These are phyloP conservation scores for Panagrolaimus sp. DNA, from an alignment of 1,140 invertebrate genomes.

Conservation along the genomic window DNA sequence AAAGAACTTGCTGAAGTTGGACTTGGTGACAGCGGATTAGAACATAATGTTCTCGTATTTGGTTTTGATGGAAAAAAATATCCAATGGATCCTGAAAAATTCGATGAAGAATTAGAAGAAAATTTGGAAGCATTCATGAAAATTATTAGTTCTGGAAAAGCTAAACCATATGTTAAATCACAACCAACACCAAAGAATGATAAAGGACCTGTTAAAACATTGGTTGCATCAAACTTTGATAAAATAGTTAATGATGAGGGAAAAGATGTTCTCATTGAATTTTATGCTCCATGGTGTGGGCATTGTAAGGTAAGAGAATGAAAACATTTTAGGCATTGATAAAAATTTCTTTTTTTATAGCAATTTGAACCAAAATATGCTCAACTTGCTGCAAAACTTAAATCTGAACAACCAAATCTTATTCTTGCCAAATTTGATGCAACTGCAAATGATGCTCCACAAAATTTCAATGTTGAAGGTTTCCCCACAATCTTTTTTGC, in stretches of 20 bases:
- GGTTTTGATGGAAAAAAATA: constrained; percentile 62
- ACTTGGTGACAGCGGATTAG: constrained; percentile 65
- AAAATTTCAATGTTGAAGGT: constrained; percentile 62
- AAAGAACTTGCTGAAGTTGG: constrained; percentile 63
- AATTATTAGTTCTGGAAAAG: constrained; percentile 54
- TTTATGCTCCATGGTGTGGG: constrained; percentile 65
- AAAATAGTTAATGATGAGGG: constrained; percentile 60
- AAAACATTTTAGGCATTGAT: not conserved
- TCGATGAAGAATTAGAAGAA: constrained; percentile 62
- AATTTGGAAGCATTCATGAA: constrained; percentile 61
- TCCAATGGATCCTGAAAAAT: constrained; percentile 66
- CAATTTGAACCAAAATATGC: constrained; percentile 54
- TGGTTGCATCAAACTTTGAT: constrained; percentile 64
- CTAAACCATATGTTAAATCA: constrained; percentile 62
- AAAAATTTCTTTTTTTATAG: constrained; percentile 33
- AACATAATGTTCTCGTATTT: constrained; percentile 65
- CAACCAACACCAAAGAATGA: constrained; percentile 62
- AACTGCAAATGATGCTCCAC: constrained; percentile 63
- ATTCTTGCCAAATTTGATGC: constrained; percentile 65
- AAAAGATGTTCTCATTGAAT: constrained; percentile 62
- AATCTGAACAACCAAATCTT: constrained; percentile 58
- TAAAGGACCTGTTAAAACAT: constrained; percentile 61
- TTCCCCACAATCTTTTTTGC: constrained; percentile 65
- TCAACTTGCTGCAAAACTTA: constrained; percentile 48
- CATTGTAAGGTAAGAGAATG: constrained; percentile 61